phyloP scores from a whole-genome alignment of 64 coral and sea anemone genomes.

The Porites lutea region DNA sequence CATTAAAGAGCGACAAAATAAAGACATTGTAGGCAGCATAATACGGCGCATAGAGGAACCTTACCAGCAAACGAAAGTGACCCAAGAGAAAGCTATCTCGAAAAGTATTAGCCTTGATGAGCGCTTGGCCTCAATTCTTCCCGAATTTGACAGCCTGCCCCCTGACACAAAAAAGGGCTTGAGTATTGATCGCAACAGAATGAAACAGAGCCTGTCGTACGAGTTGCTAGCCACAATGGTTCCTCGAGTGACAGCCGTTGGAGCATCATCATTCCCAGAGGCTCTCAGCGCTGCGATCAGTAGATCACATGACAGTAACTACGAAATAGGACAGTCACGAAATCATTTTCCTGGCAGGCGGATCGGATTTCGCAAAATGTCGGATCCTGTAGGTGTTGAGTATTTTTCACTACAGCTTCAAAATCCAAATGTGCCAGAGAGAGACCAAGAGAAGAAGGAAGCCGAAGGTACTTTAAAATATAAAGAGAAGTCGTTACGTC shows the following conservation, averaged over 20 bases:
- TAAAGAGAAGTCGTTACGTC: too few species aligned
- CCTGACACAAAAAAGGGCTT: slow-evolving; percentile 7
- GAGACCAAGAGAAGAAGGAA: not conserved
- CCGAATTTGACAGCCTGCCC: slow-evolving; percentile 24
- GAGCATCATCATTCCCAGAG: not conserved
- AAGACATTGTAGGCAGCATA: slow-evolving; percentile 29
- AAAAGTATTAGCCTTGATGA: slow-evolving; percentile 54
- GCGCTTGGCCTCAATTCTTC: not conserved
- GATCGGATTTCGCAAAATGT: slow-evolving; percentile 13
- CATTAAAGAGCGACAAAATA: not conserved
- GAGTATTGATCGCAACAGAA: slow-evolving; percentile 27
- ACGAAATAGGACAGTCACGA: not conserved
- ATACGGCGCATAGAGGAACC: not conserved
- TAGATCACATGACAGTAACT: not conserved
- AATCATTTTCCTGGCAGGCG: not conserved
- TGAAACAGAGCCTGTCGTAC: slow-evolving; percentile 31
- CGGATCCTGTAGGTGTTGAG: not conserved
- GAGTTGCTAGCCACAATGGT: slow-evolving; percentile 1
- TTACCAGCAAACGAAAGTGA: not conserved
- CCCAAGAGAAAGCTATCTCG: not conserved
- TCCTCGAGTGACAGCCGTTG: not conserved
- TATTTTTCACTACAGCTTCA: not conserved
- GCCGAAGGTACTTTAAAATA: not conserved
- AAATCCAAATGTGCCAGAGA: not conserved
- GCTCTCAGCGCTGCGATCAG: not conserved